A percentile compares a stretch with the other conserved stretches of the same genome.
Evolutionary conservation across 2,797 vertebrate species (phyloP).

Genomic region (Pitangus sulphuratus): DNA sequence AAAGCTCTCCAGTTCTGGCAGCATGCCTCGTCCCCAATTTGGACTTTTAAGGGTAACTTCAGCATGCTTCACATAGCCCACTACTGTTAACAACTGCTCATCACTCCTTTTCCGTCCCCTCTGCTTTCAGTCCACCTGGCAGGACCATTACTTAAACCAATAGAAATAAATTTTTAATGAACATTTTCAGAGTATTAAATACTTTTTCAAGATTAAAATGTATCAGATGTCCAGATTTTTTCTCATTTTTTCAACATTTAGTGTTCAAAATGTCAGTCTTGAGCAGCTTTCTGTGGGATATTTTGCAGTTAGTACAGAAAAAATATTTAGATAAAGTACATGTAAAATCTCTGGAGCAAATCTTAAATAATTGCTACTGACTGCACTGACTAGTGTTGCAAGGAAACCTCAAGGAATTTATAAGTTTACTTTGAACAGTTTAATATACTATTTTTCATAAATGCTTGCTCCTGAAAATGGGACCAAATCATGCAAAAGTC

Average conservation of each 20-base stretch:
- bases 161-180: background rate
- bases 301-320: background rate
- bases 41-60: background rate
- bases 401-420: background rate
- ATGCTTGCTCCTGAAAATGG: background rate
- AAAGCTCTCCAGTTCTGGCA: background rate
- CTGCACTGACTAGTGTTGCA: background rate
- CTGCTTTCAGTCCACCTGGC: background rate
- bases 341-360: background rate
- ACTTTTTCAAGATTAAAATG: background rate
- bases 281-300: background rate
- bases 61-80: background rate
- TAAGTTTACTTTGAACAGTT: background rate
- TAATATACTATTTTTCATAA: background rate
- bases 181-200: background rate
- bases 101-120: background rate
- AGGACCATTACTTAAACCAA: background rate
- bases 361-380: background rate
- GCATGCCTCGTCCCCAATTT: background rate
- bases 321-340: constrained; percentile 3
- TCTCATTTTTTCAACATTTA: background rate
- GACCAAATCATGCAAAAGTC: background rate
- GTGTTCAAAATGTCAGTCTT: background rate
- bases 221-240: background rate
- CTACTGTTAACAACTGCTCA: background rate